These are phyloP conservation scores for Hemiprocne comata DNA, from an alignment of 2,113 vertebrate species.

Conservation along the genomic window DNA sequence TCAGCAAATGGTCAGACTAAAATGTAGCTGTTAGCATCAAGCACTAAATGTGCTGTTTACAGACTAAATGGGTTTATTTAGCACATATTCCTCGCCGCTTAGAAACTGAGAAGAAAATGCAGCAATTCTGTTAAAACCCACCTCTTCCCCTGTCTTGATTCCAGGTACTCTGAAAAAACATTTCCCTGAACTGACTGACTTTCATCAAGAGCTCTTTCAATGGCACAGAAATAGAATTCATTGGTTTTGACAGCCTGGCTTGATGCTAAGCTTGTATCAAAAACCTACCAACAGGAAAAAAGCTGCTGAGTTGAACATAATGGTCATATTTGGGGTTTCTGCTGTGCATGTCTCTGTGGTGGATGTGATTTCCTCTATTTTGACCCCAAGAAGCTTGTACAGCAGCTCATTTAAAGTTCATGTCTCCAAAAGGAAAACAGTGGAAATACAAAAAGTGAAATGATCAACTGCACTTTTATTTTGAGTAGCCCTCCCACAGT, in stretches of 20 bases:
- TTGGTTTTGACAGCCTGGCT: constrained; percentile 56
- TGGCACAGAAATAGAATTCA: constrained; percentile 62
- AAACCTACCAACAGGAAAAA: constrained; percentile 48
- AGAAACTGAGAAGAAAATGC: not conserved
- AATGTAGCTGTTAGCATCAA: not conserved
- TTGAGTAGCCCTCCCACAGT: not conserved
- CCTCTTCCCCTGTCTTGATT: not conserved
- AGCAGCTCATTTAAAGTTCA: constrained; percentile 59
- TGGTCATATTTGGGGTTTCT: constrained; percentile 37
- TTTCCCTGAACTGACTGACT: constrained; percentile 28
- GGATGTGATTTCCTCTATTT: constrained; percentile 55
- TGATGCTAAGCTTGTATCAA: constrained; percentile 50
- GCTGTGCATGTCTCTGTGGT: constrained; percentile 39
- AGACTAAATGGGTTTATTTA: not conserved
- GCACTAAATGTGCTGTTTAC: not conserved
- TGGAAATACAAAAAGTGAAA: not conserved
- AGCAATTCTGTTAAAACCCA: not conserved
- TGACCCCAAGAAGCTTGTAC: constrained; percentile 53
- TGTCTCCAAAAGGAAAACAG: constrained; percentile 26
- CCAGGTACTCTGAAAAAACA: not conserved
- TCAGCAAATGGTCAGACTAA: not conserved
- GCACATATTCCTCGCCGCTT: not conserved
- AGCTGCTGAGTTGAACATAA: constrained; percentile 54
- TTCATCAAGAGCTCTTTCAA: constrained; percentile 52
- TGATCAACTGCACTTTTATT: constrained; percentile 31